Base-by-base conservation (phyloP, 2,113 vertebrate genomes). In the Callorhinus ursinus region DNA sequence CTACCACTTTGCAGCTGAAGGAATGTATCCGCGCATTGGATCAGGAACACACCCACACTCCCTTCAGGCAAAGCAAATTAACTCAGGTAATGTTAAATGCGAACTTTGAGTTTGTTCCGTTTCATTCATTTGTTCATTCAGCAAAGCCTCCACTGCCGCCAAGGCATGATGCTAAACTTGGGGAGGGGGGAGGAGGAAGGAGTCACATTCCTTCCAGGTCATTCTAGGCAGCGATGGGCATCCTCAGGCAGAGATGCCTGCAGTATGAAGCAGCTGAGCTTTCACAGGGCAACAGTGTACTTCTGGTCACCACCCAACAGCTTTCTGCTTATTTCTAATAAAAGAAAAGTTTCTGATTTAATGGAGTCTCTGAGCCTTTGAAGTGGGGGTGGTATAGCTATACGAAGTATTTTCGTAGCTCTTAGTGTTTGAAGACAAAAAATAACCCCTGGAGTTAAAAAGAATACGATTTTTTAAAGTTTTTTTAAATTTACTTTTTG, bases 61-160 rank as follows among this genome's bases (percentile, higher is more conserved):
- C 99, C 74, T 99, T 99, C 98, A 98, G 99, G 97, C 99, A 99
- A 98, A 99, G 99, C 98, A 99, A 99, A 97, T 98, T 99, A 80
- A 99, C 99, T 79, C 99, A 99, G 99, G 99, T 99, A 99, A 96
- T 61, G 79, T 92, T 65, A 88, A 93, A 55, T 36, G 61, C 65
- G 82, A 90, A 28, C 69, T 90, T 77, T 82, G 90, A 81, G 57
- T 81, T 93, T 80, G 19, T 90, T 92, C 49, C 74, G 26, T 4
- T 88, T 95, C 57, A 72, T 42, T 95, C 28, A 28, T 88, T 31
- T 79, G 9, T 92, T 96, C 42, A n/a, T 93, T 95, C 65, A 77
- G 28, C 57, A 61, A 26, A 92, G 21, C 6, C 36, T 84, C 46
- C 21, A 28, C 33, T 59, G 26, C 53, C 51, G 80, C 46, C 7